Evolutionary conservation across 2,113 vertebrate species (phyloP).

Genomic region (Planiliza haematocheilus): DNA sequence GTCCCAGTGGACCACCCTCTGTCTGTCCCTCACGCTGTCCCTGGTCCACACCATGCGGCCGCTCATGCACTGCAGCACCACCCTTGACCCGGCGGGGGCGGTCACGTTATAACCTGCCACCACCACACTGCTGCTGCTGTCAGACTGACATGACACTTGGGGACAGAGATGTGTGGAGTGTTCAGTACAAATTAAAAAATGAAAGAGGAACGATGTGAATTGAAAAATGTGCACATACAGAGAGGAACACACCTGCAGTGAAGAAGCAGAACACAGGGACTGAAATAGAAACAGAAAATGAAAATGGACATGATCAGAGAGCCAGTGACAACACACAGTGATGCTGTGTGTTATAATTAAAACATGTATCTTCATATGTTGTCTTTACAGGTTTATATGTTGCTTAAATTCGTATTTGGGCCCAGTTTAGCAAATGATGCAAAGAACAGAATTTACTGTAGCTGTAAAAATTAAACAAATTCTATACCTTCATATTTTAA

Average conservation of each 20-base stretch:
- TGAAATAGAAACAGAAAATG: slow-evolving; percentile 54
- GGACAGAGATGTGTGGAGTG: slow-evolving; percentile 5
- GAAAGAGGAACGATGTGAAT: not conserved
- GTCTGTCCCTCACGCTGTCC: slow-evolving; percentile 90
- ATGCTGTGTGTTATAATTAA: slow-evolving; percentile 3
- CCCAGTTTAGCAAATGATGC: not conserved
- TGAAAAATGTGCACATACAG: slow-evolving; percentile 14
- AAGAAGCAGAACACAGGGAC: slow-evolving; percentile 64
- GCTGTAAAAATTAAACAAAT: not conserved
- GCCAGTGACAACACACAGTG: slow-evolving; percentile 16
- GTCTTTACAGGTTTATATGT: not conserved
- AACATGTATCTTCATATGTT: not conserved
- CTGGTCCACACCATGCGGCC: slow-evolving; percentile 96
- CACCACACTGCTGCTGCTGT: slow-evolving; percentile 84
- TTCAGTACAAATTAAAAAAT: not conserved
- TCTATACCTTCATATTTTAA: too few relatives aligned
- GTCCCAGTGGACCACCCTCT: slow-evolving; percentile 97
- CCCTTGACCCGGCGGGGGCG: slow-evolving; percentile 79
- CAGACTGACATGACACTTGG: slow-evolving; percentile 76
- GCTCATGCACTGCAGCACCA: slow-evolving; percentile 90
- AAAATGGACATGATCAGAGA: slow-evolving; percentile 20
- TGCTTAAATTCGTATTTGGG: not conserved
- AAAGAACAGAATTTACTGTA: not conserved
- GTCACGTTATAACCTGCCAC: slow-evolving; percentile 88
- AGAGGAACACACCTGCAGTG: slow-evolving; percentile 63